Evolutionary conservation across 2,797 vertebrate species (phyloP), one percentile per base, ranked within the genome.

Genomic region (Tachyglossus aculeatus): DNA sequence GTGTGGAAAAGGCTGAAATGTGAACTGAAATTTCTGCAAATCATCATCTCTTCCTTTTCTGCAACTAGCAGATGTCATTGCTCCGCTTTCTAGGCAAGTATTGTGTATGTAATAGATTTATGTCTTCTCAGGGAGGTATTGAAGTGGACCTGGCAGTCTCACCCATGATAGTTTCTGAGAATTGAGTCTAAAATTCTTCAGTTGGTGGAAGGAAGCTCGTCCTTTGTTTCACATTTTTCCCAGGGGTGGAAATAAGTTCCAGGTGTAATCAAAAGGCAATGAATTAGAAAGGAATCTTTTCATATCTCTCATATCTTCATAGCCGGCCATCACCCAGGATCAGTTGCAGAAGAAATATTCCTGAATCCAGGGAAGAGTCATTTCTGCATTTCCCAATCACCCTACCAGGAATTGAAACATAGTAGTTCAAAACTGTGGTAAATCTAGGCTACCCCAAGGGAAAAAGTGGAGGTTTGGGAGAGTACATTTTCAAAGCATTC

Each of bases 281-380:
- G 68, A 36, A 74, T 70, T 78, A 51, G 78, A 72, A 55, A 71
- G 58, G 65, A 54, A 52, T 72, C 74, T 84, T 72, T 62, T 47
- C 81, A 81, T 84, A 58, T 57, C 63, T 54, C 24, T 74, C 58
- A 1, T 33, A 51, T 45, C 65, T 39, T 39, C 67, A 29, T n/a
- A 14, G 33, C 19, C 81, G 59, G 80, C 66, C 66, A 62, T 78
- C 53, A 48, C 1, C 77, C 47, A 45, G 64, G 29, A 51, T 24
- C 58, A 75, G 61, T 22, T n/a, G n/a, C n/a, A n/a, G n/a, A n/a
- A n/a, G n/a, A n/a, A n/a, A n/a, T n/a, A n/a, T n/a, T n/a, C n/a
- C n/a, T n/a, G n/a, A n/a, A n/a, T n/a, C n/a, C n/a, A n/a, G n/a
- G n/a, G n/a, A n/a, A n/a, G n/a, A n/a, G n/a, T n/a, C n/a, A n/a